Percentiles rank a stretch among this genome's conserved stretches.
Evolutionary conservation across 2,888 invertebrate genomes (phyloP).

Genomic region (Spialia ferax): DNA sequence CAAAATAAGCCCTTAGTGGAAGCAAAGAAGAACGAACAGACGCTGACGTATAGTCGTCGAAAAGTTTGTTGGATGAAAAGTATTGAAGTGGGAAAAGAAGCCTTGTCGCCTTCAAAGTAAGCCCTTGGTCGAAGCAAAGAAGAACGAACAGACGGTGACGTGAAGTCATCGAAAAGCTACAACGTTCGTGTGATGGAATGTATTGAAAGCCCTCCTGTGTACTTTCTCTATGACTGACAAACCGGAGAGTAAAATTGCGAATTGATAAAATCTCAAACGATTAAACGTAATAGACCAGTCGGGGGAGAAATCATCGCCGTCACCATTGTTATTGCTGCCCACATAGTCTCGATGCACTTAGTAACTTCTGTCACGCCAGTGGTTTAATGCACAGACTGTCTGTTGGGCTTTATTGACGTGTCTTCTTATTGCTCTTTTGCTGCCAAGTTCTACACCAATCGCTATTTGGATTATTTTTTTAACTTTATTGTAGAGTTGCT

Average conservation of each 20-base stretch:
- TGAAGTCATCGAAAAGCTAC: not conserved
- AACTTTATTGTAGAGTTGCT: no score
- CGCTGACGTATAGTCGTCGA: no score
- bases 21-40: no score
- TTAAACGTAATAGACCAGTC: conserved; percentile 55
- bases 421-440: conserved; percentile 14
- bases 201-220: not conserved
- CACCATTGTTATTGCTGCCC: conserved; percentile 71
- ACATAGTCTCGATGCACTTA: conserved; percentile 63
- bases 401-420: conserved; percentile 21
- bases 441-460: conserved; percentile 11
- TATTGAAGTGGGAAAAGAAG: no score
- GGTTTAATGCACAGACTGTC: conserved; percentile 66
- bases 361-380: conserved; percentile 47
- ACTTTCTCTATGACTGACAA: not conserved
- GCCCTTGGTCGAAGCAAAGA: no score
- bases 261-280: conserved; percentile 45
- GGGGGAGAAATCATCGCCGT: conserved; percentile 68
- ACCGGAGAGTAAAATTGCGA: conserved; percentile 41
- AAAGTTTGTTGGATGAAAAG: not conserved
- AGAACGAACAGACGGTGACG: no score
- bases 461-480: not conserved
- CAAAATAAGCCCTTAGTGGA: not conserved
- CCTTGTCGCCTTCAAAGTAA: not conserved
- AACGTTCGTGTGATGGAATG: not conserved